phyloP scores from a whole-genome alignment of 1,140 invertebrate genomes.

The Nylanderia fulva region DNA sequence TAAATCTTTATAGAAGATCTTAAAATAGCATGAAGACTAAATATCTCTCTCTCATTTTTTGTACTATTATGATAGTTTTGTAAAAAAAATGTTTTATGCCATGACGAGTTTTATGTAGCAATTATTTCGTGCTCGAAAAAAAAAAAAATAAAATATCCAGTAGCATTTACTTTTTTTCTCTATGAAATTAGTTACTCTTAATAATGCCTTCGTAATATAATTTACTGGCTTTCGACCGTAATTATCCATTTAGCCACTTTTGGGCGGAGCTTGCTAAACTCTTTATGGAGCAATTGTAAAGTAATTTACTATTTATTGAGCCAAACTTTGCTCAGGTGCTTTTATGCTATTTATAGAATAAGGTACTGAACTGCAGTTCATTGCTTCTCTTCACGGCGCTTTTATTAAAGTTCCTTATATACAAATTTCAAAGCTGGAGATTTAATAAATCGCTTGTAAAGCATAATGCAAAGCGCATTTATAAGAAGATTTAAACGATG shows the following conservation, averaged over 20 bases:
- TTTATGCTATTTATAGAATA: slow-evolving; percentile 27
- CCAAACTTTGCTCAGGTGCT: neutral
- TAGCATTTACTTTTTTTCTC: neutral
- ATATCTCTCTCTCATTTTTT: neutral
- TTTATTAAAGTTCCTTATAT: neutral
- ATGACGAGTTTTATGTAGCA: neutral
- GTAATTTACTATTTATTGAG: slow-evolving; percentile 30
- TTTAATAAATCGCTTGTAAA: slow-evolving; percentile 2
- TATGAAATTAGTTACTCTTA: neutral
- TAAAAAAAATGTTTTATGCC: neutral
- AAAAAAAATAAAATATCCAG: too few species aligned
- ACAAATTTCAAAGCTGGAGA: neutral
- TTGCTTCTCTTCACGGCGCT: neutral
- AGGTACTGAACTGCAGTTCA: neutral
- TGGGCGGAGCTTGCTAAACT: neutral
- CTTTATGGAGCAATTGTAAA: neutral
- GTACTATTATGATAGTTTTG: neutral
- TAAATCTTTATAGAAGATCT: neutral
- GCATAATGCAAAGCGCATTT: neutral
- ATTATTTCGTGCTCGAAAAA: too few species aligned
- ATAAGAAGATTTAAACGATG: neutral
- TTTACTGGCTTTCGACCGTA: neutral
- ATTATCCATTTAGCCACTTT: neutral
- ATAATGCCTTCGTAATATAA: neutral
- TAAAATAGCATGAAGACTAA: neutral